A percentile compares a stretch with the other conserved stretches of the same genome.
These are phyloP conservation scores for Chiridota heheva DNA, from an alignment of 35 echinoderm and acorn worm genomes.

Conservation along the genomic window DNA sequence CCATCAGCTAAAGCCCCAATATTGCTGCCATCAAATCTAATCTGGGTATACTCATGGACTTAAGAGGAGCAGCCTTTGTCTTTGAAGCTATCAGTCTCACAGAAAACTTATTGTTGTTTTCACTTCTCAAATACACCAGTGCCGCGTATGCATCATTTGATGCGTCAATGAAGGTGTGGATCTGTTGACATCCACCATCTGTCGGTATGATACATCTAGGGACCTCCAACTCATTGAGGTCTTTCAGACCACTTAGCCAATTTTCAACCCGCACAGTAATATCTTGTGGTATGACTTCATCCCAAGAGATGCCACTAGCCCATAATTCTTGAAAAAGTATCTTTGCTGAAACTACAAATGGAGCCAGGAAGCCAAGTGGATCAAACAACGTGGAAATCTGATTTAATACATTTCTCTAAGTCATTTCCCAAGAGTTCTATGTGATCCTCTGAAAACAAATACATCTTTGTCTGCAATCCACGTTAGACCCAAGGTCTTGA, in stretches of 20 bases:
- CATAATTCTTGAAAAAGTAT: constrained; percentile 36
- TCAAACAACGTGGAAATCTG: constrained; percentile 25
- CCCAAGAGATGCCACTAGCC: constrained; percentile 30
- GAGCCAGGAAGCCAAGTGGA: constrained; percentile 17
- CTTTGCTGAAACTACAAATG: constrained; percentile 1
- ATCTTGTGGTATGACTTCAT: constrained; percentile 19
- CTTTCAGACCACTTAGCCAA: constrained; percentile 16
- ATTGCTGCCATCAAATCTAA: background rate
- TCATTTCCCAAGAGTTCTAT: constrained; percentile 13
- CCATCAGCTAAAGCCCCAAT: background rate
- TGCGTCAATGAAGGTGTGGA: constrained; percentile 9
- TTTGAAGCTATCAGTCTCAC: background rate
- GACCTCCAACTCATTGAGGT: background rate
- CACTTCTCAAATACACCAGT: constrained; percentile 4
- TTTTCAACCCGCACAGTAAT: background rate
- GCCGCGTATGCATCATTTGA: background rate
- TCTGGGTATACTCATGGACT: no score
- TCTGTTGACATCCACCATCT: background rate
- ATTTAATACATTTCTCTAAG: constrained; percentile 23
- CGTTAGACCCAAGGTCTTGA: constrained; percentile 28
- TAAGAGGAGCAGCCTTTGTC: no score
- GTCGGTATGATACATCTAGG: constrained; percentile 5
- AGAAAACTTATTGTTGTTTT: background rate
- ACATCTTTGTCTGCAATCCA: constrained; percentile 40
- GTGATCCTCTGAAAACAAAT: constrained; percentile 47